phyloP scores from a whole-genome alignment of 2,888 invertebrate genomes.

The Latrodectus hesperus region DNA sequence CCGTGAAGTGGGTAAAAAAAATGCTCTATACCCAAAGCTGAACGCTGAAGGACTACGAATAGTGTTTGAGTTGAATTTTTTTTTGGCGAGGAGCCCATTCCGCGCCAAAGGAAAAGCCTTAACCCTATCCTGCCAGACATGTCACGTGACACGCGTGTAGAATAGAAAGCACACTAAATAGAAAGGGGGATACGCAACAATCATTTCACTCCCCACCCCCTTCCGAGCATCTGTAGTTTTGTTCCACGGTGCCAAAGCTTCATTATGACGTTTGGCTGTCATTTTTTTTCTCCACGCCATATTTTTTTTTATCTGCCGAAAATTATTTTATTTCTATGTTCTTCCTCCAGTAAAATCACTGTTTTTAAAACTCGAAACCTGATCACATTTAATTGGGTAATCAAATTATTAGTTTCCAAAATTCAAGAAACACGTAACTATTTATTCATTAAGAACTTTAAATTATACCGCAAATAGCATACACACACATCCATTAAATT shows the following conservation, averaged over 20 bases:
- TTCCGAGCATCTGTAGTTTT: constrained; percentile 68
- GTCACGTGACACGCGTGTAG: constrained; percentile 61
- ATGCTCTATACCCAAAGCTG: constrained; percentile 11
- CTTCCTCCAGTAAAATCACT: no score
- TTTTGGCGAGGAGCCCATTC: constrained; percentile 66
- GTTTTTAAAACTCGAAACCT: no score
- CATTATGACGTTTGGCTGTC: background rate
- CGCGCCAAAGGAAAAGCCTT: constrained; percentile 66
- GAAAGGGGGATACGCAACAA: constrained; percentile 32
- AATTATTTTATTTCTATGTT: no score
- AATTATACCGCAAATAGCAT: no score
- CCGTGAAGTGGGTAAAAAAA: no score
- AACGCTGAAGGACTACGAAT: constrained; percentile 39
- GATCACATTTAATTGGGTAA: no score
- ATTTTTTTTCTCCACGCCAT: background rate
- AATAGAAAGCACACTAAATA: constrained; percentile 34
- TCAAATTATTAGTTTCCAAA: no score
- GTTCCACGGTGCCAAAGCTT: constrained; percentile 35
- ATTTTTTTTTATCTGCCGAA: no score
- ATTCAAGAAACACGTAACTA: no score
- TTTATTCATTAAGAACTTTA: no score
- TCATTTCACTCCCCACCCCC: constrained; percentile 35
- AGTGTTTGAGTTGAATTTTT: constrained; percentile 25
- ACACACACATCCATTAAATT: no score
- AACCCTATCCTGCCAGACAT: constrained; percentile 70